Evolutionary conservation across 2,888 invertebrate genomes (phyloP).

Genomic region (Omphaloscelis lunosa): DNA sequence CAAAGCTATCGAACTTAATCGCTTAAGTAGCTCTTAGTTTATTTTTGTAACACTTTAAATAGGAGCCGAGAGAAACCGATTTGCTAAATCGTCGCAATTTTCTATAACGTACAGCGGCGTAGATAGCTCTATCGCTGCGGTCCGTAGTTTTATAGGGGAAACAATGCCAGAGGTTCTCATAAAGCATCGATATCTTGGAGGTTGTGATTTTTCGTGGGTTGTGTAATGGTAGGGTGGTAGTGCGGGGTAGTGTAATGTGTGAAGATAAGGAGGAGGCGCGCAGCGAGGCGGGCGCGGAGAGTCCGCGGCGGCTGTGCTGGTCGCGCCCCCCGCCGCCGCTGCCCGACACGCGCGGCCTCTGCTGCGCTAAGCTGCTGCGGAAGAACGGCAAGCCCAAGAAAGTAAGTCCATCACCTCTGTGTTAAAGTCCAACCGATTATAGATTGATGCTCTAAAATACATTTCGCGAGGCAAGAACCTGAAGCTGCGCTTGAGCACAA

Average conservation of each 20-base stretch:
- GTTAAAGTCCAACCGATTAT: no score
- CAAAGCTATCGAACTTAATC: constrained; percentile 87
- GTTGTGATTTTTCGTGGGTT: constrained; percentile 84
- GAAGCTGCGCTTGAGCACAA: neutral
- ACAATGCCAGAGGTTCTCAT: constrained; percentile 88
- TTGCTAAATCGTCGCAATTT: constrained; percentile 78
- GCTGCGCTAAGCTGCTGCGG: constrained; percentile 95
- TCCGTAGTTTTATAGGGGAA: constrained; percentile 80
- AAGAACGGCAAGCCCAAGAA: constrained; percentile 96
- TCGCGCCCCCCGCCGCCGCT: constrained; percentile 87
- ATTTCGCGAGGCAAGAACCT: no score
- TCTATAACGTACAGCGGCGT: constrained; percentile 80
- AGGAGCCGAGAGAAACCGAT: constrained; percentile 59
- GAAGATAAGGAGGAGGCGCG: constrained; percentile 88
- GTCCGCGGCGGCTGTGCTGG: constrained; percentile 86
- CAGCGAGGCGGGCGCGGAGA: constrained; percentile 81
- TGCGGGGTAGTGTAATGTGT: constrained; percentile 77
- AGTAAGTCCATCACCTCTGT: constrained; percentile 84
- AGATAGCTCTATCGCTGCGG: constrained; percentile 82
- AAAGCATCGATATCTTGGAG: constrained; percentile 87
- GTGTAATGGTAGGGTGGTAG: constrained; percentile 77
- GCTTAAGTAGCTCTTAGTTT: constrained; percentile 65
- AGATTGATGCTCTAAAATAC: neutral
- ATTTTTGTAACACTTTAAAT: constrained; percentile 69
- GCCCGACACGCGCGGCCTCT: constrained; percentile 94